Percentiles rank a stretch among this genome's conserved stretches.
phyloP scores from a whole-genome alignment of 1,140 invertebrate species.

The Saccostrea glomerata region DNA sequence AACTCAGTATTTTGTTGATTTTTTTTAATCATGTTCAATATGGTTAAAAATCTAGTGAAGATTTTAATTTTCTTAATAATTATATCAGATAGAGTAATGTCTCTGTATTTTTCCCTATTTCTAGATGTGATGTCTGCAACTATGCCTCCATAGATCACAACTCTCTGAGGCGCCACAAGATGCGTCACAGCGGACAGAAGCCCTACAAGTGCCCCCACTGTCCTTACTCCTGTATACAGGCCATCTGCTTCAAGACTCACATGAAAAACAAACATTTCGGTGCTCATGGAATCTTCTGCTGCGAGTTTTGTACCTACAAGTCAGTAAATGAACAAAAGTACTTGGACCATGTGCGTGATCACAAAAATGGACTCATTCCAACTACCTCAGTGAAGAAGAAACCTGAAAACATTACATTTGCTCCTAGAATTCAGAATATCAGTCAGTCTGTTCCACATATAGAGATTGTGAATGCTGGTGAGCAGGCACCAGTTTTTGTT shows the following conservation, averaged over 20 bases:
- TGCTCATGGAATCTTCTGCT: slow-evolving; percentile 81
- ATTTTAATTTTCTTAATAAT: too few relatives aligned
- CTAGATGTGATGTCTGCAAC: slow-evolving; percentile 76
- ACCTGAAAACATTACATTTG: slow-evolving; percentile 1
- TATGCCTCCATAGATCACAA: slow-evolving; percentile 87
- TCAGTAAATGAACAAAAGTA: slow-evolving; percentile 83
- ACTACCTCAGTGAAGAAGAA: slow-evolving; percentile 25
- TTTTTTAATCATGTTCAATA: too few relatives aligned
- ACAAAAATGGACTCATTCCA: slow-evolving; percentile 80
- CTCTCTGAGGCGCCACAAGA: slow-evolving; percentile 90
- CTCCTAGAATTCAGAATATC: slow-evolving; percentile 37
- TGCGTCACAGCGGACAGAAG: slow-evolving; percentile 98
- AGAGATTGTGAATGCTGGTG: slow-evolving; percentile 6
- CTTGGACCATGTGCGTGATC: slow-evolving; percentile 82
- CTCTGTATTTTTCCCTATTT: not conserved
- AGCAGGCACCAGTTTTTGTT: slow-evolving; percentile 40
- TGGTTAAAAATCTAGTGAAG: too few relatives aligned
- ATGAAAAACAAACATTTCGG: slow-evolving; percentile 84
- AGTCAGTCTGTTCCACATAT: slow-evolving; percentile 38
- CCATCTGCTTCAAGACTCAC: slow-evolving; percentile 85
- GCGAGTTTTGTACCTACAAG: slow-evolving; percentile 82
- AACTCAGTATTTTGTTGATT: too few relatives aligned
- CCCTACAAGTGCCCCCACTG: slow-evolving; percentile 98
- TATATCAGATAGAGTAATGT: too few relatives aligned
- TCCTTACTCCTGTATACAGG: slow-evolving; percentile 92